Evolutionary conservation across 2,888 invertebrate species (phyloP), one percentile per base, ranked within the genome.

Genomic region (Parnassius glacialis): DNA sequence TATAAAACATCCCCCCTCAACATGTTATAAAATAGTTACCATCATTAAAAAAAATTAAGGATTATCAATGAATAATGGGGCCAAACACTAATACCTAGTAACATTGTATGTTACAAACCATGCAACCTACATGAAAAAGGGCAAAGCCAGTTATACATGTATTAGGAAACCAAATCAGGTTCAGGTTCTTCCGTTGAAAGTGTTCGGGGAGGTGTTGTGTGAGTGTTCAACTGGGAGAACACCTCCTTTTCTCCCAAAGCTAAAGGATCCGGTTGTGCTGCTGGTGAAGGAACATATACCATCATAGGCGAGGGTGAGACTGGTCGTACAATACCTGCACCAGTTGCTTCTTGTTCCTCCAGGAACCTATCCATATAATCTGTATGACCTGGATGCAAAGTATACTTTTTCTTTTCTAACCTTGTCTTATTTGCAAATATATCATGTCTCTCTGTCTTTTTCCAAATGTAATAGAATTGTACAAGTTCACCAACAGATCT

Each of bases 381-480:
- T 64, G 97, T 97, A 70, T 97, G 95, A 58, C 97, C 97, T 7
- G 98, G 98, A 88, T 98, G 97, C 54, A 98, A 85, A 7, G 96
- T 95, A 81, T 97, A 98, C 81, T 98, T 97, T 82, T 97, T 97
- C 90, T 98, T 98, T 78, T 98, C 98, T 70, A 97, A 84, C 57
- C 97, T 93, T 10, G 96, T 95, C 85, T 97, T 97, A 80, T 97
- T 96, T 0, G 97, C 97, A 81, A 95, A 95, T 74, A 95, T 95
- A 87, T 99, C 99, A 84, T 99, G 98, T 16, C 99, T 93, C 79
- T 99, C 99, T 41, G 99, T 99, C 87, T 99, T 99, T 88, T 99
- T 99, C 99, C 99, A 99, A 61, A 98, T 93, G 75, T 97, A 97
- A 85, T 97, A 97, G 90, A 99, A 99, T 81, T 99, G 98, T 12